Conservation (phyloP, 2,888 invertebrate species). For the Euzetes globulus region DNA sequence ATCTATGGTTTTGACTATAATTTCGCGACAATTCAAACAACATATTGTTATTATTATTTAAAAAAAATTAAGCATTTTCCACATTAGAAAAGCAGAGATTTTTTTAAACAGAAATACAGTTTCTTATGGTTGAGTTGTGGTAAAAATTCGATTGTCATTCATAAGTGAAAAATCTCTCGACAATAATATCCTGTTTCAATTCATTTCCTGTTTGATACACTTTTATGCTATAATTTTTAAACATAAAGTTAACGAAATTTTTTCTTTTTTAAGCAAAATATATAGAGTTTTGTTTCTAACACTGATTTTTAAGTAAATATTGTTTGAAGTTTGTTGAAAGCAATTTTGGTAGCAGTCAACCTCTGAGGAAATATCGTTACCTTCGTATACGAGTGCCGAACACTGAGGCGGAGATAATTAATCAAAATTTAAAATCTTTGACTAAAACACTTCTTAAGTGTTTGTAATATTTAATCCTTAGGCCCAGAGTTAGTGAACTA, state of each 20-base stretch:
- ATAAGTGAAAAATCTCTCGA: slow-evolving; percentile 1
- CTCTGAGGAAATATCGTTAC: slow-evolving; percentile 7
- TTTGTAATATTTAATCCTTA: background rate
- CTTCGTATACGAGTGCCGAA: background rate
- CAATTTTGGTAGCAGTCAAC: background rate
- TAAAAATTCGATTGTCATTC: slow-evolving; percentile 15
- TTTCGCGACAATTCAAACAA: background rate
- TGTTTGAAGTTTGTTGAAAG: background rate
- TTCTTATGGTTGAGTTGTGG: background rate
- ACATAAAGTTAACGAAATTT: background rate
- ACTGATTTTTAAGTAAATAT: background rate
- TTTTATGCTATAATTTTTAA: background rate
- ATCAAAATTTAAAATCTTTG: background rate
- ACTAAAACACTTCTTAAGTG: background rate
- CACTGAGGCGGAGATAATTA: slow-evolving; percentile 12
- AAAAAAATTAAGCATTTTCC: background rate
- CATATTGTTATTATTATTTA: too few relatives aligned
- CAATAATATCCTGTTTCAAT: slow-evolving; percentile 24
- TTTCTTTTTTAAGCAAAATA: background rate
- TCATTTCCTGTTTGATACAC: slow-evolving; percentile 25
- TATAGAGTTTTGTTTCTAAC: background rate
- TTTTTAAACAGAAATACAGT: background rate
- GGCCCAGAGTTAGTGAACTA: slow-evolving; percentile 9
- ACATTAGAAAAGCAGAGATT: background rate
- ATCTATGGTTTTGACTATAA: background rate